These are phyloP conservation scores for Ranitomeya imitator DNA, from an alignment of 2,113 vertebrate genomes.

Conservation along the genomic window DNA sequence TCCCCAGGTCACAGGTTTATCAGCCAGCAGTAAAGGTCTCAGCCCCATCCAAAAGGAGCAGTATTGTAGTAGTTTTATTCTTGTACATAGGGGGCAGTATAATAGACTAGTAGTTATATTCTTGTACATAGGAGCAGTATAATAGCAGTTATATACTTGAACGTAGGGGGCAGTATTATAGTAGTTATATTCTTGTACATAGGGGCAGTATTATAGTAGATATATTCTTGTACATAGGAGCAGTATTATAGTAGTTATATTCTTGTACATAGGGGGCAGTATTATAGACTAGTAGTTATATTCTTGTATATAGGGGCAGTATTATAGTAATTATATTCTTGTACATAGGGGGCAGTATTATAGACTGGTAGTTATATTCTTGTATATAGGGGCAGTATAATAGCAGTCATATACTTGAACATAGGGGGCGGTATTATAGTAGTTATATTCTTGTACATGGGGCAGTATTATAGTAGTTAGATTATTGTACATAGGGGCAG, in stretches of 20 bases:
- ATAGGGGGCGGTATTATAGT: no score
- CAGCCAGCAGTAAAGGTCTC: no score
- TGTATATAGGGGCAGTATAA: background rate
- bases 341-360: constrained; percentile 1
- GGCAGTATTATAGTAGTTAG: no score
- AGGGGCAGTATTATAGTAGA: background rate
- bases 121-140: background rate
- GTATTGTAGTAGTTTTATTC: background rate
- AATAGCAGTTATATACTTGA: constrained; percentile 3
- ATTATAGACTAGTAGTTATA: background rate
- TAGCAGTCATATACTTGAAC: no score
- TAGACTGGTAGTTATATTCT: background rate
- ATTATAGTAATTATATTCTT: constrained; percentile 2
- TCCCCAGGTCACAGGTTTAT: no score
- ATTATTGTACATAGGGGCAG: no score
- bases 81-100: no score
- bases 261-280: background rate
- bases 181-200: background rate
- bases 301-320: background rate
- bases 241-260: constrained; percentile 10
- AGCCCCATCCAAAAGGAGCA: background rate
- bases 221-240: background rate
- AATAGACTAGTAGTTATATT: no score
- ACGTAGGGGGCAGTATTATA: background rate
- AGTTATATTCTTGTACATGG: no score